phyloP scores from a whole-genome alignment of 2,113 vertebrate genomes.

The Sclerurus mexicanus region DNA sequence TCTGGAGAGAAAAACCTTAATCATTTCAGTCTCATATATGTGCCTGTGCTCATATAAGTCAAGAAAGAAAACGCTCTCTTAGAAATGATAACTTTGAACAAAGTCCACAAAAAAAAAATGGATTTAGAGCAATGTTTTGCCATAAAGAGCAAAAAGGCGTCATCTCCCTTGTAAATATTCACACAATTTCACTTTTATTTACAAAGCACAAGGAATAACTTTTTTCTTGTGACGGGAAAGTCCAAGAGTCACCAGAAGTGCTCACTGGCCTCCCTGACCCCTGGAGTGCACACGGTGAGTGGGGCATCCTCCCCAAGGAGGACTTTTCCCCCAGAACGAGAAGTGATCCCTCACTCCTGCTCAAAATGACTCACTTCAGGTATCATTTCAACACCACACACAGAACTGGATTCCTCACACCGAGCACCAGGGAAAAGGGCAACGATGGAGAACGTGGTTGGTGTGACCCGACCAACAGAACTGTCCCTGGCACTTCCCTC shows the following conservation, averaged over 20 bases:
- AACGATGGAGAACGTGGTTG: not conserved
- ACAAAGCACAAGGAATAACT: accelerated
- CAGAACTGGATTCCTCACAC: not conserved
- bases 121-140: not conserved
- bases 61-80: not conserved
- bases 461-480: not conserved
- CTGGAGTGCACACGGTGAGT: not conserved
- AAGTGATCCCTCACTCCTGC: not conserved
- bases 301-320: not conserved
- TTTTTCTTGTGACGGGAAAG: not conserved
- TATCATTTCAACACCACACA: accelerated
- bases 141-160: constrained; percentile 13
- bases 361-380: not conserved
- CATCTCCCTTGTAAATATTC: not conserved
- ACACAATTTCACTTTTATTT: not conserved
- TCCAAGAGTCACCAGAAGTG: not conserved
- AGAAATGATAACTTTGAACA: constrained; percentile 3
- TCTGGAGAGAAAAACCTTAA: not conserved
- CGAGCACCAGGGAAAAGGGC: not conserved
- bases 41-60: not conserved
- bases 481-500: not conserved
- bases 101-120: not conserved
- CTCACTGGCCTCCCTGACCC: not conserved
- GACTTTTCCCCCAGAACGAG: not conserved
- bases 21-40: not conserved